These are phyloP conservation scores for Rhodeus uyekii DNA, from an alignment of 2,797 vertebrate genomes.

Conservation along the genomic window DNA sequence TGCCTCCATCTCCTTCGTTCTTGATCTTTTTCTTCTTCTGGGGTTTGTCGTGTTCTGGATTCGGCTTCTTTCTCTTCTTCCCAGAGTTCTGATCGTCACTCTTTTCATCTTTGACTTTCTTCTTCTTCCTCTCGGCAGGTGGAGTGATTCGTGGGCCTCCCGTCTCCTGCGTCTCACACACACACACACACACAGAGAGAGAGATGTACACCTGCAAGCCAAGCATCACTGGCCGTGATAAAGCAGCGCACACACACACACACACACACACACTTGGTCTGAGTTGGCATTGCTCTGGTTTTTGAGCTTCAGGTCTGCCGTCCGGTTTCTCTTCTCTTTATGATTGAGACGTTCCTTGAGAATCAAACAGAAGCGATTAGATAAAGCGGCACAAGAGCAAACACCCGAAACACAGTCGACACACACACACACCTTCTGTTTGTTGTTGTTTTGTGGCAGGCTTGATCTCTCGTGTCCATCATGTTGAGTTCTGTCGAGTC, in stretches of 20 bases:
- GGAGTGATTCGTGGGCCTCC: too few species aligned
- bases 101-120: constrained; percentile 2
- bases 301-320: background rate
- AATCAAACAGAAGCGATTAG: background rate
- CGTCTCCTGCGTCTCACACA: too few species aligned
- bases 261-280: background rate
- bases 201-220: too few species aligned
- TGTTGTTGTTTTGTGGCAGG: background rate
- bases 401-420: background rate
- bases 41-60: constrained; percentile 14
- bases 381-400: background rate
- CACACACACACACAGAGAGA: too few species aligned
- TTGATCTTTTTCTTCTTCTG: constrained; percentile 45
- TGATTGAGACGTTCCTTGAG: constrained; percentile 27
- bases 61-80: constrained; percentile 50
- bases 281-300: background rate
- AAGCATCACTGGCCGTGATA: too few species aligned
- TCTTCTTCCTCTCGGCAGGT: too few species aligned
- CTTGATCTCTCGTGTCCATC: background rate
- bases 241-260: too few species aligned
- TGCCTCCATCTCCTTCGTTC: background rate
- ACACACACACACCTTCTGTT: constrained; percentile 46
- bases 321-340: background rate
- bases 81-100: background rate
- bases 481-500: background rate